Conservation (phyloP, 2,888 invertebrate genomes). For the Gibbula magus region DNA sequence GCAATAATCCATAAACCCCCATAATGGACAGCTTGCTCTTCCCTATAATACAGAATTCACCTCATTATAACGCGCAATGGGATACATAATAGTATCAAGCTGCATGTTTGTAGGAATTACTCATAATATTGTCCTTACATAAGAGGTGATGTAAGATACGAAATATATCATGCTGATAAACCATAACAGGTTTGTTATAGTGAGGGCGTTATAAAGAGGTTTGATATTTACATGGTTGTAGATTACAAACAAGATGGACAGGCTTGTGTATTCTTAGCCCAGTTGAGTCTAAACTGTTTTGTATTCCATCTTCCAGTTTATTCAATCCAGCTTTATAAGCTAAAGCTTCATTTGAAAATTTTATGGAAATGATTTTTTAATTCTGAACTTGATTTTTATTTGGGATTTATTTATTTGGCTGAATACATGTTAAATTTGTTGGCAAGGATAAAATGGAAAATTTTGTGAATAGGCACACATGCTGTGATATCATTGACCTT, state of each 20-base stretch:
- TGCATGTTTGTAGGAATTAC: too few relatives aligned
- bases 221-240: constrained; percentile 6
- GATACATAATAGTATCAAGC: background rate
- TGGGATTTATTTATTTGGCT: too few relatives aligned
- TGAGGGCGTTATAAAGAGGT: background rate
- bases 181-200: background rate
- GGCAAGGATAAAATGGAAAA: too few relatives aligned
- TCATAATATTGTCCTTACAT: background rate
- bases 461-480: too few relatives aligned
- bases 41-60: background rate
- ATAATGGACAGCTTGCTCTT: background rate
- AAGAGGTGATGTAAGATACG: background rate
- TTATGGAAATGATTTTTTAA: too few relatives aligned
- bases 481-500: too few relatives aligned
- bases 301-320: too few relatives aligned
- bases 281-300: background rate
- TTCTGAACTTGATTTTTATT: too few relatives aligned
- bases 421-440: too few relatives aligned
- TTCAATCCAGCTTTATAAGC: too few relatives aligned
- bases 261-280: background rate
- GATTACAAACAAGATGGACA: background rate
- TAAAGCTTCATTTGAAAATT: too few relatives aligned
- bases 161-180: background rate
- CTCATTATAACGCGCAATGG: background rate
- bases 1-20: too few relatives aligned